Percentiles rank a stretch among this genome's conserved stretches.
Conservation (phyloP, 2,888 invertebrate species). For the Gari tellinella region DNA sequence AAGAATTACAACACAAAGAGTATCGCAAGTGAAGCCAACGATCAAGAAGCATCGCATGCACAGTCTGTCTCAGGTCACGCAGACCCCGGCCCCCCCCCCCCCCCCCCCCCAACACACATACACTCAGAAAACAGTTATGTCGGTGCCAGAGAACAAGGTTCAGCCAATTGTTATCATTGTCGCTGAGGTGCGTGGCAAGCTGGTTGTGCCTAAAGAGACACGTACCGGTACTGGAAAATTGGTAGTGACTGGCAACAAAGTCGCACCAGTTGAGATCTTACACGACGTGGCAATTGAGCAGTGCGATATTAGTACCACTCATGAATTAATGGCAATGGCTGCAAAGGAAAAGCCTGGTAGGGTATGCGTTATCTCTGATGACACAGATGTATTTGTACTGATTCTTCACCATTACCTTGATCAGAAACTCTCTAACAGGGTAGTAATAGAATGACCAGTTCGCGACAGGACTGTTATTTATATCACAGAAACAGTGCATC, state of each 20-base stretch:
- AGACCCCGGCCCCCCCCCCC: too few relatives aligned
- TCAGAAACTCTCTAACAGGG: background rate
- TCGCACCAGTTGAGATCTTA: background rate
- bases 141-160: background rate
- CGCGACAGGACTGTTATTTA: slow-evolving; percentile 1
- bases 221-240: background rate
- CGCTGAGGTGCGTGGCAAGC: background rate
- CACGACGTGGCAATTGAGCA: background rate
- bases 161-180: background rate
- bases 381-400: slow-evolving; percentile 7
- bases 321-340: background rate
- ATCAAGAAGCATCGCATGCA: too few relatives aligned
- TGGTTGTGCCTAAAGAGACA: background rate
- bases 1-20: background rate
- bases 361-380: background rate
- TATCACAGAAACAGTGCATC: slow-evolving; percentile 3
- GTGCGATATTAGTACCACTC: background rate
- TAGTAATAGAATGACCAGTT: slow-evolving; percentile 8
- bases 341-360: background rate
- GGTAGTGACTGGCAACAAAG: background rate
- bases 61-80: too few relatives aligned
- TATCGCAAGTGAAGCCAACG: background rate
- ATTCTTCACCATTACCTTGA: background rate
- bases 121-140: background rate
- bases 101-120: too few relatives aligned